Conservation (phyloP, 2,113 vertebrate genomes). For the Tenrec ecaudatus region DNA sequence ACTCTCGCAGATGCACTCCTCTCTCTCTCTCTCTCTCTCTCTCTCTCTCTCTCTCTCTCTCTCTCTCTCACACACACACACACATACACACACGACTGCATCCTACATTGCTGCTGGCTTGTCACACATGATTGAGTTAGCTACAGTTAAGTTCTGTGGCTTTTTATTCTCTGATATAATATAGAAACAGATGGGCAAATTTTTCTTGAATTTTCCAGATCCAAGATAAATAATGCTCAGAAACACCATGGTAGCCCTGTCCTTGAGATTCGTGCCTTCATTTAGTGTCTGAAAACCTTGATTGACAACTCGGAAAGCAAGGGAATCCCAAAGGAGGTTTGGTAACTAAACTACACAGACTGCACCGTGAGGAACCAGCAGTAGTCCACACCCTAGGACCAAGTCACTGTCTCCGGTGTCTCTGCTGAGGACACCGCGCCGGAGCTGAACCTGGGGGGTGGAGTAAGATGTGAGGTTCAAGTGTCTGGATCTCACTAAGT, state of each 20-base stretch:
- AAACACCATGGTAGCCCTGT: conserved; percentile 57
- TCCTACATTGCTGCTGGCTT: conserved; percentile 7
- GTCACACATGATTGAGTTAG: conserved; percentile 76
- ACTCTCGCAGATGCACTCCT: background rate
- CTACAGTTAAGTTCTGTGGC: conserved; percentile 75
- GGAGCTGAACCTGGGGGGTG: background rate
- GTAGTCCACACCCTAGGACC: background rate
- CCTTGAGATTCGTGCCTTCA: conserved; percentile 70
- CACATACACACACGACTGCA: background rate
- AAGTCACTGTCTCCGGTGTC: no score
- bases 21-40: no score
- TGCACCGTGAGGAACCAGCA: background rate
- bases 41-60: no score
- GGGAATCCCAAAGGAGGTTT: background rate
- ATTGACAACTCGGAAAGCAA: conserved; percentile 46
- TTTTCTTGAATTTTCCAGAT: conserved; percentile 79
- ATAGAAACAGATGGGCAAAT: conserved; percentile 77
- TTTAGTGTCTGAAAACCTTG: conserved; percentile 64
- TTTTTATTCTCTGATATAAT: conserved; percentile 75
- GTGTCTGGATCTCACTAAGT: background rate
- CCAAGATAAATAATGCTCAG: conserved; percentile 76
- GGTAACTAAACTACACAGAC: conserved; percentile 51
- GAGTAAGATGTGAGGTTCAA: background rate
- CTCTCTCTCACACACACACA: background rate
- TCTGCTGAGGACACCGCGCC: background rate